Evolutionary conservation across 1,140 invertebrate species (phyloP).

Genomic region (Leptinotarsa defecta): DNA sequence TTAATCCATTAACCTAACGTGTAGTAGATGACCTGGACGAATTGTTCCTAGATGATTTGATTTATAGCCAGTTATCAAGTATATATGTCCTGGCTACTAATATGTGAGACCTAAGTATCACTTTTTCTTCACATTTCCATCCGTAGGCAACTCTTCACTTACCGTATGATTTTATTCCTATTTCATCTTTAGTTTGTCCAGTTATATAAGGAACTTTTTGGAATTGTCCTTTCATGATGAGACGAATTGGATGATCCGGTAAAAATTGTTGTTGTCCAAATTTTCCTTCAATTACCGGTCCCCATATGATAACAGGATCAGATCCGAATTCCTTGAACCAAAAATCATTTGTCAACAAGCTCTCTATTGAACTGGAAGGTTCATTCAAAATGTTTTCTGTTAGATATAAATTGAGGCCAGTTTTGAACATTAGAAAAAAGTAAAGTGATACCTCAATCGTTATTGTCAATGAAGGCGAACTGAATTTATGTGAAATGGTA

Average conservation of each 20-base stretch:
- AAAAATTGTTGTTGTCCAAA: conserved; percentile 71
- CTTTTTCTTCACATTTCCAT: too few relatives aligned
- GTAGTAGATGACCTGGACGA: too few relatives aligned
- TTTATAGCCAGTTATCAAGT: too few relatives aligned
- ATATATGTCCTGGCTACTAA: too few relatives aligned
- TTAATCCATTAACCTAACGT: too few relatives aligned
- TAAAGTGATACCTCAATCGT: too few relatives aligned
- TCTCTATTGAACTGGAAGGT: neutral
- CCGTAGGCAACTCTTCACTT: neutral
- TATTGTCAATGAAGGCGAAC: too few relatives aligned
- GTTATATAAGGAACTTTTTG: conserved; percentile 68
- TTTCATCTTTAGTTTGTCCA: conserved; percentile 70
- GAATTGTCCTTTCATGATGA: conserved; percentile 64
- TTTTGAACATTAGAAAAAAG: too few relatives aligned
- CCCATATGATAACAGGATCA: conserved; percentile 67
- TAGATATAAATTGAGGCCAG: too few relatives aligned
- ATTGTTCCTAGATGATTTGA: too few relatives aligned
- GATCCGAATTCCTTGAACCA: conserved; percentile 59
- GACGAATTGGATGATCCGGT: conserved; percentile 62
- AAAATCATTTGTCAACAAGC: neutral
- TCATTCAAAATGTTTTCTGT: neutral
- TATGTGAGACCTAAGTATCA: too few relatives aligned
- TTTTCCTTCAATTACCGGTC: conserved; percentile 70
- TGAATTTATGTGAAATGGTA: too few relatives aligned
- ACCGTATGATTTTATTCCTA: conserved; percentile 43